A percentile compares a stretch with the other conserved stretches of the same genome.
phyloP scores from a whole-genome alignment of 2,797 vertebrate species.

The Peromyscus aztecus region DNA sequence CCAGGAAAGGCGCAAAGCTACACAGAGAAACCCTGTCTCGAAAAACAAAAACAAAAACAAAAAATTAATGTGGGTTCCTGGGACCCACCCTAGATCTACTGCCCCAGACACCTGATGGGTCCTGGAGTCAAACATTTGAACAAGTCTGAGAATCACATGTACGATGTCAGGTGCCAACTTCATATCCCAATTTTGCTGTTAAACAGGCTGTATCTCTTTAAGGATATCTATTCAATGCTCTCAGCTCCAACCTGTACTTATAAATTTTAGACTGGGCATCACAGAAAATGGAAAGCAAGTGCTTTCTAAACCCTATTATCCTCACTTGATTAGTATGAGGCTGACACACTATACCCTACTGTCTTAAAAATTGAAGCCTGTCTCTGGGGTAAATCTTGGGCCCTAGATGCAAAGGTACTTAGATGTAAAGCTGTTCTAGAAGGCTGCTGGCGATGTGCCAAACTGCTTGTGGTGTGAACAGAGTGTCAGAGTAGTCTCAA shows the following conservation, averaged over 20 bases:
- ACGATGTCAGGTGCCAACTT: neutral
- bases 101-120: neutral
- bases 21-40: no score
- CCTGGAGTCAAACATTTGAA: neutral
- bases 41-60: no score
- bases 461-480: neutral
- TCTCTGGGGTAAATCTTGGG: neutral
- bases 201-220: neutral
- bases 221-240: neutral
- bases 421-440: constrained; percentile 17
- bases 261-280: neutral
- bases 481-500: neutral
- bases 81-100: neutral
- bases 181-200: neutral
- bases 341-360: neutral
- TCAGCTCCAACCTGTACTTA: neutral
- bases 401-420: neutral
- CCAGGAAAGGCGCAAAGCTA: no score
- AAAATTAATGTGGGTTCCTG: neutral
- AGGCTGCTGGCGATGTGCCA: neutral
- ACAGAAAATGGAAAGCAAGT: neutral
- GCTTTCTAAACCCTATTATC: neutral
- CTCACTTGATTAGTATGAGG: constrained; percentile 14
- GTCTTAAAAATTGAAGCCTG: neutral
- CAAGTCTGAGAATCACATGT: neutral